Evolutionary conservation across 2,888 invertebrate species (phyloP).

Genomic region (Leuctra nigra): DNA sequence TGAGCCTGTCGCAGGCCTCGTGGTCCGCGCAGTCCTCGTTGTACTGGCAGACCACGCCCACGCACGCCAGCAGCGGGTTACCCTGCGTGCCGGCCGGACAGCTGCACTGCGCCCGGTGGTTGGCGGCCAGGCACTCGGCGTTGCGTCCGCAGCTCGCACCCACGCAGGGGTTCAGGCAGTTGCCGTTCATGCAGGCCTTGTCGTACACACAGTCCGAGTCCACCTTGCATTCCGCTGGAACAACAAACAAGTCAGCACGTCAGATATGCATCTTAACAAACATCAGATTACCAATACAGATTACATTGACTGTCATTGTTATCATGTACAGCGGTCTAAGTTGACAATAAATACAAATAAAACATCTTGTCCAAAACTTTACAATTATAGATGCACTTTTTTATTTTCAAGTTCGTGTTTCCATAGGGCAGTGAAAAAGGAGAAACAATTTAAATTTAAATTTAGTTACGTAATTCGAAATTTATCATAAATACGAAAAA

Average conservation of each 20-base stretch:
- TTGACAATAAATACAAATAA: too few species aligned
- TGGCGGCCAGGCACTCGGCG: constrained; percentile 66
- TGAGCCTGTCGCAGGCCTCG: constrained; percentile 77
- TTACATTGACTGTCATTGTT: too few species aligned
- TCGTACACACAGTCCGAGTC: constrained; percentile 80
- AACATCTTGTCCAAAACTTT: too few species aligned
- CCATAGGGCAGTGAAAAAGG: too few species aligned
- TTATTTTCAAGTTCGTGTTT: too few species aligned
- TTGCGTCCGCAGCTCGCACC: constrained; percentile 68
- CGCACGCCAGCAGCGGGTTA: constrained; percentile 72
- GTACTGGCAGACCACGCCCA: constrained; percentile 76
- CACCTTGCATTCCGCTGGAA: constrained; percentile 69
- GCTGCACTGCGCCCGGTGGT: constrained; percentile 71
- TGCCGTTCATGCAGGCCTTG: constrained; percentile 69
- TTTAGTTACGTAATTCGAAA: too few species aligned
- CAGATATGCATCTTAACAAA: not conserved
- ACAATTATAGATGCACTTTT: too few species aligned
- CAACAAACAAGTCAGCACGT: too few species aligned
- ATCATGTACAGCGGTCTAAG: too few species aligned
- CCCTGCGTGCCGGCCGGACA: constrained; percentile 84
- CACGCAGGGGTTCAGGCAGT: constrained; percentile 73
- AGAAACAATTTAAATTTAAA: too few species aligned
- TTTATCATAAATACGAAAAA: too few species aligned
- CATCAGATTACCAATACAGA: not conserved
- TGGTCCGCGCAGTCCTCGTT: constrained; percentile 83